Conservation (phyloP, 2,888 invertebrate species). For the Platycnemis pennipes region DNA sequence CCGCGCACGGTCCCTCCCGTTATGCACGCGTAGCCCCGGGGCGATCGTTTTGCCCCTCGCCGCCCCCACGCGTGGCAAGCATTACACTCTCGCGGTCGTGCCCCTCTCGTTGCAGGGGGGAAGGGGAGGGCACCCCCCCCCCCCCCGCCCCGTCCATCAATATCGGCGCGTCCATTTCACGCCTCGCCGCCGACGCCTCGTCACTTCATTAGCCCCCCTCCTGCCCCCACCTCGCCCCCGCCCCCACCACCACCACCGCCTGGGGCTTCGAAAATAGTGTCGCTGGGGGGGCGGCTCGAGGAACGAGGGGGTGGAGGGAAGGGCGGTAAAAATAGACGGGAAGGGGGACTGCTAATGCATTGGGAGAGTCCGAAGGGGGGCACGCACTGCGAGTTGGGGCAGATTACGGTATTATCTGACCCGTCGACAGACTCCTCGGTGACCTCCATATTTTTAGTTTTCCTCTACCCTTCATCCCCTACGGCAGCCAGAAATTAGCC, state of each 20-base stretch:
- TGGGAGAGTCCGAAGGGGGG: neutral
- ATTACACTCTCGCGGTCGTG: no score
- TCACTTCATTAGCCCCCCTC: neutral
- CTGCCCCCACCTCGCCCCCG: neutral
- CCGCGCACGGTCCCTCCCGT: no score
- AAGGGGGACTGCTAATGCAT: neutral
- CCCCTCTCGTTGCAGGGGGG: neutral
- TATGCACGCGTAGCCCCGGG: no score
- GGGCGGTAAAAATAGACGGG: no score
- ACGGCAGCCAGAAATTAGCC: no score
- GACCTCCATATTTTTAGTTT: no score
- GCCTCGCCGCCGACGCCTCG: conserved; percentile 20
- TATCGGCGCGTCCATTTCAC: conserved; percentile 25
- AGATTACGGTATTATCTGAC: no score
- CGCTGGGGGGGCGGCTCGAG: neutral
- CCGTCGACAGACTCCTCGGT: no score
- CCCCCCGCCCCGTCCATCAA: neutral
- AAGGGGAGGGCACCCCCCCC: neutral
- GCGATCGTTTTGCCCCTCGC: no score
- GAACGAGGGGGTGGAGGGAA: neutral
- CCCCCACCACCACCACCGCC: neutral
- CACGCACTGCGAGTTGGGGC: neutral
- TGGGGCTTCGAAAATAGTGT: neutral
- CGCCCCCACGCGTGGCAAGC: no score
- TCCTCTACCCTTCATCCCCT: no score